Evolutionary conservation across 2,888 invertebrate genomes (phyloP).

Genomic region (Polia nebulosa): DNA sequence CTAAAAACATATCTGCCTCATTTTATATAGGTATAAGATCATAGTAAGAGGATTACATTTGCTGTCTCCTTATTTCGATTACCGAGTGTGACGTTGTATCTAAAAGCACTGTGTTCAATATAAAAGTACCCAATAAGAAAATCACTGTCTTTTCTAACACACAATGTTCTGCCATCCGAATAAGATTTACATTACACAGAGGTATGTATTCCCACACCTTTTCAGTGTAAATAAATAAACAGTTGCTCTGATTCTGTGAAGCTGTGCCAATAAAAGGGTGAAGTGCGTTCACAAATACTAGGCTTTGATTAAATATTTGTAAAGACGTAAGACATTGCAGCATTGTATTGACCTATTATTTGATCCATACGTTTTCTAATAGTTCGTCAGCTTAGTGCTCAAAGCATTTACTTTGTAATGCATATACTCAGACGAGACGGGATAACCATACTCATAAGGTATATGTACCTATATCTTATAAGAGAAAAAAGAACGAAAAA

Average conservation of each 20-base stretch:
- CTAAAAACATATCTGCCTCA: no score
- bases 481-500: no score
- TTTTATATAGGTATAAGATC: no score
- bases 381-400: background rate
- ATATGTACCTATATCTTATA: no score
- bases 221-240: slow-evolving; percentile 51
- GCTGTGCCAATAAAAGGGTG: slow-evolving; percentile 48
- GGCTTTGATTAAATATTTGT: slow-evolving; percentile 51
- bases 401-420: background rate
- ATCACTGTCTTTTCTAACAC: slow-evolving; percentile 17
- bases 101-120: slow-evolving; percentile 26
- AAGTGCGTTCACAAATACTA: slow-evolving; percentile 35
- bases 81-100: background rate
- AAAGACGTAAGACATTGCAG: slow-evolving; percentile 18
- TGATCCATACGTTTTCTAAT: background rate
- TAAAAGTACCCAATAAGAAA: slow-evolving; percentile 27
- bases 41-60: slow-evolving; percentile 6
- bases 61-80: slow-evolving; percentile 12
- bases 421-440: background rate
- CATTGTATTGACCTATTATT: slow-evolving; percentile 14
- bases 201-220: slow-evolving; percentile 40
- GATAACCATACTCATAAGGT: no score
- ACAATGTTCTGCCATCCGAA: slow-evolving; percentile 21
- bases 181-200: slow-evolving; percentile 48
- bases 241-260: slow-evolving; percentile 53